A percentile compares a stretch with the other conserved stretches of the same genome.
Conservation (phyloP, 2,797 vertebrate genomes). For the Hydrocynus forskahlii region DNA sequence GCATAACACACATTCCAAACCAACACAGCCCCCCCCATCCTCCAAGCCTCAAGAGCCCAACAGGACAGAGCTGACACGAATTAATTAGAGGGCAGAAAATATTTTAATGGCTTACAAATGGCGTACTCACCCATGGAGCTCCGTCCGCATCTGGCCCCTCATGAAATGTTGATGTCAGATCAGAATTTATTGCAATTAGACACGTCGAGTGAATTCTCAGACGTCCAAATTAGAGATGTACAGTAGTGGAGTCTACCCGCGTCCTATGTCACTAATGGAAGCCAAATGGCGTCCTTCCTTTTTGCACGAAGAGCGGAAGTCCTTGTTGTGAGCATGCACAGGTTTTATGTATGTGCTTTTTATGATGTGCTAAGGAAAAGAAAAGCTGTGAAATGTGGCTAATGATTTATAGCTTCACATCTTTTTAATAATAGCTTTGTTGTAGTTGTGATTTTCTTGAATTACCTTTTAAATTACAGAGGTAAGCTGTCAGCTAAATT, state of each 20-base stretch:
- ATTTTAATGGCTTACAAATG: conserved; percentile 81
- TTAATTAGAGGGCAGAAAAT: conserved; percentile 77
- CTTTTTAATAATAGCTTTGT: too few relatives aligned
- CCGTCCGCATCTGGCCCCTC: conserved; percentile 39
- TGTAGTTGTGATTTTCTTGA: too few relatives aligned
- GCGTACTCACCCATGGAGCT: conserved; percentile 56
- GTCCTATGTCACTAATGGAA: conserved; percentile 74
- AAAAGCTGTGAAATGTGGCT: not conserved
- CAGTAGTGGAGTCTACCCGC: conserved; percentile 72
- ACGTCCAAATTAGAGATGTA: conserved; percentile 78
- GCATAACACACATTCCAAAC: conserved; percentile 38
- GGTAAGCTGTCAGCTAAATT: too few relatives aligned
- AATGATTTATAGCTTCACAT: not conserved
- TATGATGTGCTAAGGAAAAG: not conserved
- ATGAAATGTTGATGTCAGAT: conserved; percentile 31
- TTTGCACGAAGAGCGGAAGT: not conserved
- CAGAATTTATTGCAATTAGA: conserved; percentile 56
- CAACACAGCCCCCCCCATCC: conserved; percentile 32
- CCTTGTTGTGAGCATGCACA: not conserved
- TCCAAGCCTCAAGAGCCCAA: conserved; percentile 31
- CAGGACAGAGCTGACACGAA: conserved; percentile 50
- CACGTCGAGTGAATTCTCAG: conserved; percentile 74
- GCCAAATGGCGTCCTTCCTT: conserved; percentile 61
- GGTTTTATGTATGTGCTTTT: not conserved
- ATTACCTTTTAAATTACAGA: too few relatives aligned